phyloP scores from a whole-genome alignment of 2,797 vertebrate genomes.

The Australoheros facetus region DNA sequence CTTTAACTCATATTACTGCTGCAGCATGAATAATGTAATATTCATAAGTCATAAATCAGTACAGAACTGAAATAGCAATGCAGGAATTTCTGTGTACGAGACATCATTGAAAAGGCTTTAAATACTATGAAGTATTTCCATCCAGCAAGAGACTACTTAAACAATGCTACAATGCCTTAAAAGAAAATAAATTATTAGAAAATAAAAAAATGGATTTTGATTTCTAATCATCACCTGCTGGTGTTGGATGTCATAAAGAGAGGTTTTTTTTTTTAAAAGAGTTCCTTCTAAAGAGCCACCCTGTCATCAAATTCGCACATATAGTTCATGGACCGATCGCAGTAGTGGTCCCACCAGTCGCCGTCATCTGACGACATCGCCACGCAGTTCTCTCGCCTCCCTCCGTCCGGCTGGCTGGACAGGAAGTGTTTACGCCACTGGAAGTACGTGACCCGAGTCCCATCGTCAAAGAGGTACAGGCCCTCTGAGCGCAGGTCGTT shows the following conservation, averaged over 20 bases:
- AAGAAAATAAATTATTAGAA: conserved; percentile 38
- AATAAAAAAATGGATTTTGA: neutral
- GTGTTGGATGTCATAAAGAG: neutral
- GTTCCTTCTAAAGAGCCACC: conserved; percentile 58
- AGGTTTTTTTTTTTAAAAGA: neutral
- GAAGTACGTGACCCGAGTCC: conserved; percentile 86
- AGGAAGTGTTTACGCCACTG: conserved; percentile 91
- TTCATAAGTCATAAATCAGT: neutral
- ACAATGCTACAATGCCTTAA: neutral
- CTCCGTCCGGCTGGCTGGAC: conserved; percentile 90
- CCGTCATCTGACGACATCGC: conserved; percentile 90
- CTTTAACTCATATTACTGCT: conserved; percentile 23
- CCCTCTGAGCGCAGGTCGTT: conserved; percentile 89
- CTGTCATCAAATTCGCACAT: conserved; percentile 88
- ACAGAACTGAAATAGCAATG: neutral
- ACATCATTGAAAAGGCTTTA: neutral
- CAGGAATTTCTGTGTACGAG: neutral
- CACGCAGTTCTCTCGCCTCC: conserved; percentile 89
- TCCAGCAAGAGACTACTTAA: neutral
- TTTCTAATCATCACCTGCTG: conserved; percentile 6
- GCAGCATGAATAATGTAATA: conserved; percentile 19
- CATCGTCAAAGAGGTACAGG: conserved; percentile 88
- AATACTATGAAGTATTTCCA: conserved; percentile 1
- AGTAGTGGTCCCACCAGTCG: conserved; percentile 95
- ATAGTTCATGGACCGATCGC: conserved; percentile 88